A percentile compares a stretch with the other conserved stretches of the same genome.
phyloP scores from a whole-genome alignment of 2,888 invertebrate genomes.

The Melanophora roralis region DNA sequence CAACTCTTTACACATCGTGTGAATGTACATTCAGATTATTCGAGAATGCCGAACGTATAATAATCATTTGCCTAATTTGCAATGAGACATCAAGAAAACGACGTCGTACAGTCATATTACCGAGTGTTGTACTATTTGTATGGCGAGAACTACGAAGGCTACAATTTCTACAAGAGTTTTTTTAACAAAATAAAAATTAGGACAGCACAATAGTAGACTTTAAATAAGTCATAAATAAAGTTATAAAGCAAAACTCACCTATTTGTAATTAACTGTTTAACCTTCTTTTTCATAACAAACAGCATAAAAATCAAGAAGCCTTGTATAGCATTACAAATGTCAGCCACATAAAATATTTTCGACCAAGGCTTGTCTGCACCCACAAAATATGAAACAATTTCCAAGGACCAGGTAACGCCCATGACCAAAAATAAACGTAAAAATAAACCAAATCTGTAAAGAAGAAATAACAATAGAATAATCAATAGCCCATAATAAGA shows the following conservation, averaged over 20 bases:
- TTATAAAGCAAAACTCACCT: constrained; percentile 68
- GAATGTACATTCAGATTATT: constrained; percentile 66
- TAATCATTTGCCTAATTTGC: constrained; percentile 72
- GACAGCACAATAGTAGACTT: constrained; percentile 42
- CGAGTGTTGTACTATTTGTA: constrained; percentile 70
- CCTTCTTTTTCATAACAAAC: constrained; percentile 81
- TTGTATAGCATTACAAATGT: constrained; percentile 80
- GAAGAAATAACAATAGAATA: neutral
- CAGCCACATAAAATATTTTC: constrained; percentile 77
- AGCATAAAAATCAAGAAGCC: constrained; percentile 81
- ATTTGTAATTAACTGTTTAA: constrained; percentile 73
- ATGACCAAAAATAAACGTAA: constrained; percentile 89
- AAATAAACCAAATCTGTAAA: constrained; percentile 85
- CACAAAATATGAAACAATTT: constrained; percentile 85
- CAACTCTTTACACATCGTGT: constrained; percentile 63
- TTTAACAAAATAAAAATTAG: constrained; percentile 43
- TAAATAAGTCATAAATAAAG: neutral
- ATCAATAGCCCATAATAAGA: neutral
- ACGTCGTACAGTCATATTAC: constrained; percentile 68
- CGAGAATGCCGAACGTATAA: constrained; percentile 72
- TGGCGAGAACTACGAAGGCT: constrained; percentile 71
- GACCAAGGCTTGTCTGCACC: constrained; percentile 74
- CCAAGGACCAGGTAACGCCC: constrained; percentile 91
- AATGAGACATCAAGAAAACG: constrained; percentile 73
- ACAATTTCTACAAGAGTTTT: constrained; percentile 67